phyloP scores from a whole-genome alignment of 2,888 invertebrate genomes.

The Agrotis exclamationis region DNA sequence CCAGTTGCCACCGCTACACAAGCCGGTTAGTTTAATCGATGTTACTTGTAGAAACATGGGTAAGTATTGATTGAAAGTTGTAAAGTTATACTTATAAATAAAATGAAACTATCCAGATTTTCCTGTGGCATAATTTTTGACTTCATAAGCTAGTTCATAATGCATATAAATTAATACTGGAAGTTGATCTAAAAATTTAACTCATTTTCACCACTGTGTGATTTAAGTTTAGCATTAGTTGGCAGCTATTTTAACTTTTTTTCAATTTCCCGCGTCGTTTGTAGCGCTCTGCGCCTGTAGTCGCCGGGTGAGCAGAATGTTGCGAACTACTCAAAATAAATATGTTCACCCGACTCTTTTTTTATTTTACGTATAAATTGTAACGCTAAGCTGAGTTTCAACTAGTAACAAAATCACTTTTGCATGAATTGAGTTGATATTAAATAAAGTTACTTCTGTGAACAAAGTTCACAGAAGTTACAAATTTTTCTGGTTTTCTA shows the following conservation, averaged over 20 bases:
- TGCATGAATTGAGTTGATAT: constrained; percentile 1
- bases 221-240: constrained; percentile 11
- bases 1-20: not conserved
- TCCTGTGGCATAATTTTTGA: no score
- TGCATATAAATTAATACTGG: no score
- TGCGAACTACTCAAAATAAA: constrained; percentile 37
- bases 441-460: not conserved
- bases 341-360: not conserved
- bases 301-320: not conserved
- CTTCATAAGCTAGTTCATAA: no score
- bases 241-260: constrained; percentile 9
- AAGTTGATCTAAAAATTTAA: not conserved
- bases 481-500: no score
- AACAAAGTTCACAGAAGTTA: not conserved
- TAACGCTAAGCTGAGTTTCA: constrained; percentile 11
- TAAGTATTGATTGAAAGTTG: not conserved
- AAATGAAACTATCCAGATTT: no score
- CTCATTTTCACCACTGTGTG: not conserved
- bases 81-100: not conserved
- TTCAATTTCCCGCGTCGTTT: not conserved
- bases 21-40: constrained; percentile 19
- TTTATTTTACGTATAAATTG: constrained; percentile 21
- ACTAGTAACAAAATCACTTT: constrained; percentile 28
- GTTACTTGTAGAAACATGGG: not conserved
- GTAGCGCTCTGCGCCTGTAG: not conserved